These are phyloP conservation scores for Vimba vimba DNA, from an alignment of 2,113 vertebrate species.

Conservation along the genomic window DNA sequence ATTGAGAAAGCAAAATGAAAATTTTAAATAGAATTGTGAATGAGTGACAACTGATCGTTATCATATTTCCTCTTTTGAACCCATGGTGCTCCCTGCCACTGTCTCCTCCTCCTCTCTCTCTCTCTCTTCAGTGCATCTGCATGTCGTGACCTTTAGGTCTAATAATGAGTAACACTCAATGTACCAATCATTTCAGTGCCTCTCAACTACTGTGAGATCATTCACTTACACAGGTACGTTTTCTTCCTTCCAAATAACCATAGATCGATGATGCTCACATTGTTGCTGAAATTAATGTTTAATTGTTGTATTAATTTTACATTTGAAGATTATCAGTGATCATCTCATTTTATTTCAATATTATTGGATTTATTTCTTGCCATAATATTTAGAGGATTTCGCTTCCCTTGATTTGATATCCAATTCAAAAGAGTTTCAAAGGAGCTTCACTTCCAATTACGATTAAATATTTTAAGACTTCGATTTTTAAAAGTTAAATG, in stretches of 20 bases:
- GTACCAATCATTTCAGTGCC: conserved; percentile 10
- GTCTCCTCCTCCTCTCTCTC: conserved; percentile 14
- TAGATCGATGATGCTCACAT: background rate
- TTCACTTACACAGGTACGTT: background rate
- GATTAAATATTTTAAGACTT: background rate
- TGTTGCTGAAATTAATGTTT: background rate
- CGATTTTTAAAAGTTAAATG: background rate
- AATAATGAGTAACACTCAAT: background rate
- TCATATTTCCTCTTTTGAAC: conserved; percentile 33
- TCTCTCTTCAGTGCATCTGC: background rate
- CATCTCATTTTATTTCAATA: background rate
- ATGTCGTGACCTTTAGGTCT: background rate
- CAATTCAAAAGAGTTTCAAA: background rate
- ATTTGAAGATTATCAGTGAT: background rate
- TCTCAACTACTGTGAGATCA: background rate
- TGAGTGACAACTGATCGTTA: conserved; percentile 52
- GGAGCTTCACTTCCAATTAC: background rate
- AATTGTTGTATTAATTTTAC: background rate
- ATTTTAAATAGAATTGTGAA: conserved; percentile 44
- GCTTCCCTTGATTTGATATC: background rate
- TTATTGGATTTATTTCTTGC: background rate
- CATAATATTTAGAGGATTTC: background rate
- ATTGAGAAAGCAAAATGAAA: conserved; percentile 13
- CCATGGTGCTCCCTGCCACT: conserved; percentile 16
- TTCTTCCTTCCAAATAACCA: background rate